Evolutionary conservation across 2,113 vertebrate species (phyloP).

Genomic region (Nothobranchius kuhntae): DNA sequence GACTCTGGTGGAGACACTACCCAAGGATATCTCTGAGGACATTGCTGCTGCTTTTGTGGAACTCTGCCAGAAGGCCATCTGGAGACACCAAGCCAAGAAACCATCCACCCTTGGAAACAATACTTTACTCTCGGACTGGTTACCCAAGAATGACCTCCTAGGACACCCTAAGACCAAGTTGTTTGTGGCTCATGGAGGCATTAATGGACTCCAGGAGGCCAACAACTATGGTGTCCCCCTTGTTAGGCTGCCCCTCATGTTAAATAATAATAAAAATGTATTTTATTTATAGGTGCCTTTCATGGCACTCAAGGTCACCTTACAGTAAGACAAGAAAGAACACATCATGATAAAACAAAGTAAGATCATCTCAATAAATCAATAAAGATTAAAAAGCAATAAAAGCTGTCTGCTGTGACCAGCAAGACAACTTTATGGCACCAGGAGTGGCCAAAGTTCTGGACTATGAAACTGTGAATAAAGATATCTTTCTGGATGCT

Average conservation of each 20-base stretch:
- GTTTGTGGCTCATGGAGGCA: conserved; percentile 70
- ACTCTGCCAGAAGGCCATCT: conserved; percentile 67
- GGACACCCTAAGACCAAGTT: conserved; percentile 64
- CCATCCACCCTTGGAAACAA: conserved; percentile 63
- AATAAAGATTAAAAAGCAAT: too few relatives aligned
- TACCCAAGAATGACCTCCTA: conserved; percentile 69
- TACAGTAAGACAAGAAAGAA: too few relatives aligned
- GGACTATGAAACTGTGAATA: conserved; percentile 54
- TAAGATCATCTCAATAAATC: too few relatives aligned
- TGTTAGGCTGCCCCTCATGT: conserved; percentile 64
- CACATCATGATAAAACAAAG: too few relatives aligned
- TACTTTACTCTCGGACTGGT: conserved; percentile 58
- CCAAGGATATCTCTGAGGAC: conserved; percentile 50
- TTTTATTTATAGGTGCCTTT: too few relatives aligned
- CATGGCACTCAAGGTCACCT: too few relatives aligned
- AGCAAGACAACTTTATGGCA: conserved; percentile 63
- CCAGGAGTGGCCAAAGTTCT: conserved; percentile 65
- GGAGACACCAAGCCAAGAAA: conserved; percentile 59
- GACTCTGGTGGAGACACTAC: conserved; percentile 57
- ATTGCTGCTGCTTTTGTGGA: conserved; percentile 64
- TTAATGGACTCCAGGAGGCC: conserved; percentile 69
- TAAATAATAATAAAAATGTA: background rate
- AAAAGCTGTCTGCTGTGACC: conserved; percentile 29
- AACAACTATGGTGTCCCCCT: conserved; percentile 63
- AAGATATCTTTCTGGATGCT: conserved; percentile 54